Evolutionary conservation across 2,888 invertebrate genomes (phyloP).

Genomic region (Spialia ferax): DNA sequence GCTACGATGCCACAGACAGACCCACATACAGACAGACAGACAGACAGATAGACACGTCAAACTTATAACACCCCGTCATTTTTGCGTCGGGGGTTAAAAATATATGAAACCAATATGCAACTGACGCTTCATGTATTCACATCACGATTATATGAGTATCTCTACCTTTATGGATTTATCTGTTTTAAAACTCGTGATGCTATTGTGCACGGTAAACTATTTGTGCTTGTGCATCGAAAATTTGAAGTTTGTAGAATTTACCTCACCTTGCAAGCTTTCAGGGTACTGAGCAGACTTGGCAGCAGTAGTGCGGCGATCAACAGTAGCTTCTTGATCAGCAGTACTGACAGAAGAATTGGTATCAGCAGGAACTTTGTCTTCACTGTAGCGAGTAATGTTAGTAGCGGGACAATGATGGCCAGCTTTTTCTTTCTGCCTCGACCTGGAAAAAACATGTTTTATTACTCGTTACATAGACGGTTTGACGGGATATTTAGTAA

Average conservation of each 20-base stretch:
- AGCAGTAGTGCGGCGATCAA: constrained; percentile 87
- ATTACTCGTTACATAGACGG: neutral
- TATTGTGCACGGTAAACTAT: neutral
- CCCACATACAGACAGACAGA: no score
- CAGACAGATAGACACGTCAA: no score
- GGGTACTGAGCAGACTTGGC: constrained; percentile 86
- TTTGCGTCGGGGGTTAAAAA: no score
- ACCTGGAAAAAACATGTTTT: constrained; percentile 58
- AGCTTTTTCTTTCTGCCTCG: constrained; percentile 85
- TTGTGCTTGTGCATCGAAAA: neutral
- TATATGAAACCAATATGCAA: no score
- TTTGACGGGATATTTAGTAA: no score
- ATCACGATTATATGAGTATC: no score
- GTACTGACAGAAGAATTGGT: constrained; percentile 87
- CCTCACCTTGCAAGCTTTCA: constrained; percentile 84
- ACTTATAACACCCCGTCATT: no score
- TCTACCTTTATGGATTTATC: no score
- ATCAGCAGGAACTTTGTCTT: constrained; percentile 87
- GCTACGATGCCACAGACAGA: no score
- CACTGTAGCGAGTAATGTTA: constrained; percentile 82
- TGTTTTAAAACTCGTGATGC: no score
- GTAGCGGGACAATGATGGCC: constrained; percentile 81
- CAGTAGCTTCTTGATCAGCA: constrained; percentile 89
- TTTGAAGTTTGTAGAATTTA: constrained; percentile 7
- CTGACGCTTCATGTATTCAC: no score